Conservation (phyloP, 2,797 vertebrate species). For the Crypturellus tataupa region DNA sequence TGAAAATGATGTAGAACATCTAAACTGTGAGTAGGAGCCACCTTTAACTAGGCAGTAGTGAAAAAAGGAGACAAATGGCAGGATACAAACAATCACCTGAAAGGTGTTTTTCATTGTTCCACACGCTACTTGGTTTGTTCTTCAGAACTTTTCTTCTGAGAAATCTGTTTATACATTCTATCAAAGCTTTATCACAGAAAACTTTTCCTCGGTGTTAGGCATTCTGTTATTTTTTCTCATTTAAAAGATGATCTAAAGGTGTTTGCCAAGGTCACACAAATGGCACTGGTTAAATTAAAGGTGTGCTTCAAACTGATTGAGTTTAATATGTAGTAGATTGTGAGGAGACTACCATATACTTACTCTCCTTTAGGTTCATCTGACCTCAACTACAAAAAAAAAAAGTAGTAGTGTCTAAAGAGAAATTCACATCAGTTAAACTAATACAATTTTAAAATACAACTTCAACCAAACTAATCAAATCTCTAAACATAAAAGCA, state of each 20-base stretch:
- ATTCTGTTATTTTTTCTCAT: not conserved
- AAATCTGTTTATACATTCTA: not conserved
- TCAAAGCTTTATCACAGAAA: not conserved
- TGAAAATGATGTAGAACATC: not conserved
- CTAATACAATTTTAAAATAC: not conserved
- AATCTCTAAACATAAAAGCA: not conserved
- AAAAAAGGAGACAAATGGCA: not conserved
- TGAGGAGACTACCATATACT: not conserved
- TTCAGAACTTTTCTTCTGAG: not conserved
- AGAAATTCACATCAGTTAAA: not conserved
- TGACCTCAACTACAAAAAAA: not conserved
- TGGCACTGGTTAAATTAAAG: not conserved
- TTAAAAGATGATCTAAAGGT: not conserved
- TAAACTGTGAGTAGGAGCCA: not conserved
- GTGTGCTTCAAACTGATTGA: not conserved
- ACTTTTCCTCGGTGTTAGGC: not conserved
- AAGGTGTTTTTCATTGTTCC: not conserved
- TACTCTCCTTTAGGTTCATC: not conserved
- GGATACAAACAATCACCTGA: too few relatives aligned
- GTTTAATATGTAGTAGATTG: not conserved
- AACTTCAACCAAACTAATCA: not conserved
- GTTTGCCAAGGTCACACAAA: not conserved
- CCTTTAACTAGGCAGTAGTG: not conserved
- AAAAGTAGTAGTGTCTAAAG: not conserved
- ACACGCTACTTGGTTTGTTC: accelerated